Evolutionary conservation across 2,797 vertebrate genomes (phyloP), one percentile per base, ranked within the genome.

Genomic region (Odontamblyopus rebecca): DNA sequence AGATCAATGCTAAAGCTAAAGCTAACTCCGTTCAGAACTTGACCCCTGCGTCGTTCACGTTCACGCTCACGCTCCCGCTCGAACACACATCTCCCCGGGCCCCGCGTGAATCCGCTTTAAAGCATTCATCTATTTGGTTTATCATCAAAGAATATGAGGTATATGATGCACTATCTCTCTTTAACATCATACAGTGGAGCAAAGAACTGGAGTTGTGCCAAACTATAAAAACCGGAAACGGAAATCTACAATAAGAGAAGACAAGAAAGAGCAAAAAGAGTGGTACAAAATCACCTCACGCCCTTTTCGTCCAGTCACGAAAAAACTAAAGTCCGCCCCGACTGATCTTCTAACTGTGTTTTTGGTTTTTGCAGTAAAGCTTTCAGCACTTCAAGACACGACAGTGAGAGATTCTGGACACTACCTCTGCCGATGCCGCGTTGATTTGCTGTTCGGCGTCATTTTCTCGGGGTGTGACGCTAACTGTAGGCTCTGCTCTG

Each of bases 111-210:
- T 86, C 88, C 91, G 76, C 89, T 89, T 95, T 93, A 95, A 95
- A 95, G 93, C 93, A 93, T 95, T 95, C 93, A 93, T 95, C 93
- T 95, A 94, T 96, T 96, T 95, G 95, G 95, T 95, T 94, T 95
- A 93, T 95, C 94, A 93, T 95, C 94, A 94, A 95, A 94, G 95
- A 95, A 94, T 92, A 95, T 96, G 96, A 96, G 96, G 96, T 96
- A 96, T 96, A 95, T 95, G 95, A 96, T 93, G 93, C 95, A 94
- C 95, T 95, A 94, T 96, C 95, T 96, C 94, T 95, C 95, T 95
- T 92, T 92, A 91, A 91, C 90, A 91, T 88, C 91, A 88, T 78
- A 86, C 83, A 90, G 83, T 82, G 92, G 88, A 88, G 79, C 72
- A 86, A 79, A 80, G 81, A 86, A 88, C 82, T 83, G 68, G 50